These are phyloP conservation scores for Rotaria macrura DNA, from an alignment of 2,888 invertebrate genomes.

Conservation along the genomic window DNA sequence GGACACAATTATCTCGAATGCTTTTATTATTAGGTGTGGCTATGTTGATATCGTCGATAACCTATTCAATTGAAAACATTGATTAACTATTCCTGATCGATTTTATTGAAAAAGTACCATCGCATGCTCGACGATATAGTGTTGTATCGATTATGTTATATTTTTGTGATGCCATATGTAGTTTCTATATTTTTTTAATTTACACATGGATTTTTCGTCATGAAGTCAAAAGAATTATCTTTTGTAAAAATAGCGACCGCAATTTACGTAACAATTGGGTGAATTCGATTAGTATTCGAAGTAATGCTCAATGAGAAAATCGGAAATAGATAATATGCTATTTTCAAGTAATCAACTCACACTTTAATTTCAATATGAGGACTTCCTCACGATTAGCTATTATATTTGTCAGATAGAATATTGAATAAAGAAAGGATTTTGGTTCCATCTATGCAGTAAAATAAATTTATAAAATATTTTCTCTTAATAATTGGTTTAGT, in stretches of 20 bases:
- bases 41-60: not conserved
- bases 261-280: not conserved
- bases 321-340: no score
- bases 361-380: no score
- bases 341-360: no score
- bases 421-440: no score
- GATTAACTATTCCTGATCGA: not conserved
- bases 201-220: not conserved
- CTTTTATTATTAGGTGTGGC: not conserved
- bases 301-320: no score
- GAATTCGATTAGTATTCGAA: not conserved
- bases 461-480: no score
- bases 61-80: not conserved
- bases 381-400: no score
- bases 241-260: not conserved
- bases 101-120: not conserved
- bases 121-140: not conserved
- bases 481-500: no score
- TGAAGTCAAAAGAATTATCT: not conserved
- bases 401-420: no score
- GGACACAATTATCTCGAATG: not conserved
- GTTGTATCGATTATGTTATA: not conserved
- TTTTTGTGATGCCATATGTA: not conserved
- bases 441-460: no score
- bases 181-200: not conserved